These are phyloP conservation scores for Gymnocephalus cernua DNA, from an alignment of 2,113 vertebrate species.

Conservation along the genomic window DNA sequence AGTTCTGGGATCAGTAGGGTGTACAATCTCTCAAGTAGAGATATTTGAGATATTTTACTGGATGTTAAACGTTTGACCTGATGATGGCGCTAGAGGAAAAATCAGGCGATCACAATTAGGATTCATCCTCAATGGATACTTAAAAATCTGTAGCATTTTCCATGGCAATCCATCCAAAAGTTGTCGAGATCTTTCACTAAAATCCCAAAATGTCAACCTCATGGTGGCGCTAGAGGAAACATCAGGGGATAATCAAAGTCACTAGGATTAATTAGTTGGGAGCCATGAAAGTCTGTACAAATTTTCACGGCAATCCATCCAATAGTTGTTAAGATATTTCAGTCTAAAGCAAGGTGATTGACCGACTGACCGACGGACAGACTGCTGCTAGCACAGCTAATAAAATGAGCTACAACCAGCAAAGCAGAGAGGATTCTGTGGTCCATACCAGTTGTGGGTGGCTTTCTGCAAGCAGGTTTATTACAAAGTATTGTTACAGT, in stretches of 20 bases:
- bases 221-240: no score
- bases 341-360: not conserved
- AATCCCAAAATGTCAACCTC: no score
- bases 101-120: no score
- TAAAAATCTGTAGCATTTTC: no score
- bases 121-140: not conserved
- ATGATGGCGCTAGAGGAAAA: no score
- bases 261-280: not conserved
- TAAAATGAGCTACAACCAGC: not conserved
- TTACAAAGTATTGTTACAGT: conserved; percentile 97
- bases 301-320: not conserved
- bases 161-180: not conserved
- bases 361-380: not conserved
- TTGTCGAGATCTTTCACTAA: not conserved
- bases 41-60: not conserved
- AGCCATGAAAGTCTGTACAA: not conserved
- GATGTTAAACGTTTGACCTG: not conserved
- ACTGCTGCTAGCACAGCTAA: not conserved
- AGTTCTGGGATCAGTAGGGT: not conserved
- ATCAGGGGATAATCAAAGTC: not conserved
- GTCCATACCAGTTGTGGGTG: conserved; percentile 71
- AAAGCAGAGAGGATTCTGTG: conserved; percentile 40
- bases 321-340: not conserved
- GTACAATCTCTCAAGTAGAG: not conserved
- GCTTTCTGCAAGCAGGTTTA: conserved; percentile 95